Base-by-base conservation (phyloP, 35 echinoderm and acorn worm genomes). In the Anneissia japonica region DNA sequence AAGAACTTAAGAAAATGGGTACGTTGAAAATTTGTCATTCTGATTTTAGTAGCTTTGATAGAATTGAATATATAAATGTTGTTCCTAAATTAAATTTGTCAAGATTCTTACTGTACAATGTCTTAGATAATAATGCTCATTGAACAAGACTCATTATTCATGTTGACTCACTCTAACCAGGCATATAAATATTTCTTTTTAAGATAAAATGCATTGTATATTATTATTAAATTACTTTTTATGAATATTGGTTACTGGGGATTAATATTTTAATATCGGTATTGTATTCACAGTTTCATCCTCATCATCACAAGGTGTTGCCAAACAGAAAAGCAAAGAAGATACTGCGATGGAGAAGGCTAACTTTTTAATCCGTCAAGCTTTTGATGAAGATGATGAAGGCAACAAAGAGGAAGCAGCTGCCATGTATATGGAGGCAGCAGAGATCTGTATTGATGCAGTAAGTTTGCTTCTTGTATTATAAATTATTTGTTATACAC, bases 361-460 rank as follows among this genome's bases (percentile, higher is more conserved):
- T 3, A 87, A 89, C 46, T 97, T 97, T 32, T 77, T 97, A 30
- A 41, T 97, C 7, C 77, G 31, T 21, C 95, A 97, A 77, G 95
- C 95, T 28, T 97, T 97, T 91, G 83, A 91, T 31, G 89, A 94
- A 80, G 95, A 97, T 81, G 95, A 85, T 34, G 75, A 93, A 10
- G 91, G 89, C 5, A 90, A 91, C 31, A 34, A 72, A 16, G 82
- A 91, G 46, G 95, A 97, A 64, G 95, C 95, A 23, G 88, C 81
- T n/a, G 84, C 88, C 31, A 76, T 97, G 26, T 97, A 97, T 45
- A 86, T 97, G 4, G 90, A 97, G 82, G 95, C 95, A 31, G 95
- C 95, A 46, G 95, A 97, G 37, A 86, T 97, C 21, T 97, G 95
- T 77, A 93, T 97, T 55, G 82, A 91, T 83, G 82, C 81, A 37